These are phyloP conservation scores for Heterodera filipjevi DNA, from an alignment of 2,888 invertebrate species.

Conservation along the genomic window DNA sequence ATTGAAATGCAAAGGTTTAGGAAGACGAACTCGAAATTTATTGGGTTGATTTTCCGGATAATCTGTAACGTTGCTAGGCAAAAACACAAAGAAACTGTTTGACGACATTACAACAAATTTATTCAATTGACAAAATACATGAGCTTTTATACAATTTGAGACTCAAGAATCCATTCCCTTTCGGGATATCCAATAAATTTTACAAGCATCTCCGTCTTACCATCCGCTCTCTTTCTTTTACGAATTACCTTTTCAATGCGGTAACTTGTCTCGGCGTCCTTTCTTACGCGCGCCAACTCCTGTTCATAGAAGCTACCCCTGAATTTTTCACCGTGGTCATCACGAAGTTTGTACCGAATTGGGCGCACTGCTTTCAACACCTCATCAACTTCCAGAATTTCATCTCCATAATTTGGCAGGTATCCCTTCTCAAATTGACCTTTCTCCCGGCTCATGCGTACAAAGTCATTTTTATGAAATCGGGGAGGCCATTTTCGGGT, in stretches of 20 bases:
- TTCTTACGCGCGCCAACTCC: background rate
- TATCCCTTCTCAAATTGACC: too few relatives aligned
- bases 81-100: constrained; percentile 17
- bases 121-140: background rate
- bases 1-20: constrained; percentile 19
- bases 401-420: constrained; percentile 18
- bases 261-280: constrained; percentile 11
- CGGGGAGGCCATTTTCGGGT: too few relatives aligned
- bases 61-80: constrained; percentile 12
- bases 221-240: background rate
- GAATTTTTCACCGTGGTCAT: constrained; percentile 6
- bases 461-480: background rate
- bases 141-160: constrained; percentile 6
- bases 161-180: constrained; percentile 16
- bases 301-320: constrained; percentile 4
- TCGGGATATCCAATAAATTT: constrained; percentile 19
- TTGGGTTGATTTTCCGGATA: constrained; percentile 20
- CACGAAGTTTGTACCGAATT: background rate
- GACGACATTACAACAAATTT: background rate
- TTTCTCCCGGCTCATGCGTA: too few relatives aligned
- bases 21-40: constrained; percentile 22
- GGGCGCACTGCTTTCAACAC: background rate
- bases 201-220: background rate
- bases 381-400: background rate
- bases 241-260: background rate